Evolutionary conservation across 2,113 vertebrate species (phyloP).

Genomic region (Dasyornis broadbenti): DNA sequence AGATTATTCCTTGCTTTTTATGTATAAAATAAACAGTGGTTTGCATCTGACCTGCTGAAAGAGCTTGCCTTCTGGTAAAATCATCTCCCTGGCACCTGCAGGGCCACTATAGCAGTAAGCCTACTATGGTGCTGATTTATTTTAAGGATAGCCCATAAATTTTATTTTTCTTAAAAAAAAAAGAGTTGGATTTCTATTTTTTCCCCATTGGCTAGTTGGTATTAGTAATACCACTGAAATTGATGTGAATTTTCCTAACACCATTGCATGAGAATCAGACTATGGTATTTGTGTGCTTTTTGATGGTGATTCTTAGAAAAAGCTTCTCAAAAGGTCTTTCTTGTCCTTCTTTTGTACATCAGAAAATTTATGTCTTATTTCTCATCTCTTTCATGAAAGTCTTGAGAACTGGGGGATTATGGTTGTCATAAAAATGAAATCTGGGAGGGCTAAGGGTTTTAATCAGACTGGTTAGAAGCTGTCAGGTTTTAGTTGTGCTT

Average conservation of each 20-base stretch:
- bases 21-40: background rate
- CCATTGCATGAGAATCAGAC: background rate
- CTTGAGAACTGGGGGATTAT: conserved; percentile 23
- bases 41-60: background rate
- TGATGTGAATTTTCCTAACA: background rate
- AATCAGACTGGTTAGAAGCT: conserved; percentile 11
- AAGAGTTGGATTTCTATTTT: background rate
- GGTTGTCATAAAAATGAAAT: conserved; percentile 44
- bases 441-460: conserved; percentile 4
- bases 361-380: background rate
- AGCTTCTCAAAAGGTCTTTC: conserved; percentile 7
- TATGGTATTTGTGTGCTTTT: background rate
- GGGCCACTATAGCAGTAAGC: background rate
- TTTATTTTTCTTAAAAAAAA: background rate
- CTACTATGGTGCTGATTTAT: background rate
- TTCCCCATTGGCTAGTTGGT: background rate
- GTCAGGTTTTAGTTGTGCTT: conserved; percentile 13
- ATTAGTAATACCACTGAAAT: background rate
- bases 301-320: background rate
- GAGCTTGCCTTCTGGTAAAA: background rate
- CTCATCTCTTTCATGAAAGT: background rate
- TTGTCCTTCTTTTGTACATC: background rate
- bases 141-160: background rate
- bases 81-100: background rate
- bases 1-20: background rate